Evolutionary conservation across 2,888 invertebrate genomes (phyloP).

Genomic region (Enchytraeus crypticus): DNA sequence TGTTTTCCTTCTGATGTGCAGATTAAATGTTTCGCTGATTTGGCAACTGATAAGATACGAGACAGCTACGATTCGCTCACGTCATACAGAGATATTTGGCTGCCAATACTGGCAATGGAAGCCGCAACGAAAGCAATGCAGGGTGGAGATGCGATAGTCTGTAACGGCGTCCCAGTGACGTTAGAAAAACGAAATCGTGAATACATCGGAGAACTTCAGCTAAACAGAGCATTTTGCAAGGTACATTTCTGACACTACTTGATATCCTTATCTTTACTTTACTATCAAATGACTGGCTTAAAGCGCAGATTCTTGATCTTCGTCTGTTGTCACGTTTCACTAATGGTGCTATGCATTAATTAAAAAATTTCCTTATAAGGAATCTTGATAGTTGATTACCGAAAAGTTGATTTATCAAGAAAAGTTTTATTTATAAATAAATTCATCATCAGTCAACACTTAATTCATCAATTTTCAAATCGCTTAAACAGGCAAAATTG

Average conservation of each 20-base stretch:
- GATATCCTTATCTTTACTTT: too few relatives aligned
- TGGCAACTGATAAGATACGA: constrained; percentile 1
- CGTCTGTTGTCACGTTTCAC: too few relatives aligned
- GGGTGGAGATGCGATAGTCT: constrained; percentile 29
- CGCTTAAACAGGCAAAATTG: too few relatives aligned
- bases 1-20: background rate
- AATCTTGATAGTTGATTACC: too few relatives aligned
- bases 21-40: constrained; percentile 30
- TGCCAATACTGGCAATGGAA: constrained; percentile 34
- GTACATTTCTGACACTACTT: background rate
- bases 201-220: background rate
- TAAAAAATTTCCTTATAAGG: too few relatives aligned
- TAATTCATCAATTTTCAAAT: too few relatives aligned
- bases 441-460: too few relatives aligned
- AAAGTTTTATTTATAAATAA: too few relatives aligned
- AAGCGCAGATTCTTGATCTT: too few relatives aligned
- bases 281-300: too few relatives aligned
- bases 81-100: background rate
- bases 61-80: background rate
- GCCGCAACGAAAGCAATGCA: constrained; percentile 31
- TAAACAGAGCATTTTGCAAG: background rate
- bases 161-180: constrained; percentile 30
- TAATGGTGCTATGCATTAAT: too few relatives aligned
- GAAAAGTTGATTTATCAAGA: too few relatives aligned
- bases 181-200: background rate